phyloP scores from a whole-genome alignment of 2,113 vertebrate genomes.

The Macrotis lagotis region DNA sequence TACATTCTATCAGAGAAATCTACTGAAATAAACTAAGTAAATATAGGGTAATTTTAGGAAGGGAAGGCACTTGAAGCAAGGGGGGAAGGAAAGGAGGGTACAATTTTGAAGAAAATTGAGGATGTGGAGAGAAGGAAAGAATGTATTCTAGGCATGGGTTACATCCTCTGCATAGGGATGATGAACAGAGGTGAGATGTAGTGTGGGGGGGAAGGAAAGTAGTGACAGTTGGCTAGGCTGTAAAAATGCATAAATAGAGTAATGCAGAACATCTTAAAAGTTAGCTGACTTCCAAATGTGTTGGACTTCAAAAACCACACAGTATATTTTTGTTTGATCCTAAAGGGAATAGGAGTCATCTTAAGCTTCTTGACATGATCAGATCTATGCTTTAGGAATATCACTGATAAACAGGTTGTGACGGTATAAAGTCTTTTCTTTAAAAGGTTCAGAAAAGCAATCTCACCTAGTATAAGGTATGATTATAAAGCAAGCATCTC shows the following conservation, averaged over 20 bases:
- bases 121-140: neutral
- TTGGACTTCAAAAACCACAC: neutral
- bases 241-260: neutral
- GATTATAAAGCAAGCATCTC: neutral
- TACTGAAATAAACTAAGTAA: neutral
- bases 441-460: neutral
- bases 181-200: neutral
- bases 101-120: neutral
- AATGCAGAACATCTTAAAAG: neutral
- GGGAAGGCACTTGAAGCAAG: neutral
- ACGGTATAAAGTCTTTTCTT: neutral
- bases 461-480: neutral
- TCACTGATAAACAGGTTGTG: neutral
- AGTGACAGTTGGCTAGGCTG: neutral
- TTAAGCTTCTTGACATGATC: neutral
- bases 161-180: neutral
- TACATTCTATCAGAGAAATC: neutral
- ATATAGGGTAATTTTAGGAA: neutral
- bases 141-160: neutral
- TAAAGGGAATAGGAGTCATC: too few relatives aligned
- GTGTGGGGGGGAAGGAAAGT: neutral
- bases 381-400: neutral
- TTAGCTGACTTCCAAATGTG: neutral
- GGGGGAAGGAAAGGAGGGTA: neutral
- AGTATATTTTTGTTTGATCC: neutral